Conservation (phyloP, 2,888 invertebrate genomes). For the Tanypteryx hageni region DNA sequence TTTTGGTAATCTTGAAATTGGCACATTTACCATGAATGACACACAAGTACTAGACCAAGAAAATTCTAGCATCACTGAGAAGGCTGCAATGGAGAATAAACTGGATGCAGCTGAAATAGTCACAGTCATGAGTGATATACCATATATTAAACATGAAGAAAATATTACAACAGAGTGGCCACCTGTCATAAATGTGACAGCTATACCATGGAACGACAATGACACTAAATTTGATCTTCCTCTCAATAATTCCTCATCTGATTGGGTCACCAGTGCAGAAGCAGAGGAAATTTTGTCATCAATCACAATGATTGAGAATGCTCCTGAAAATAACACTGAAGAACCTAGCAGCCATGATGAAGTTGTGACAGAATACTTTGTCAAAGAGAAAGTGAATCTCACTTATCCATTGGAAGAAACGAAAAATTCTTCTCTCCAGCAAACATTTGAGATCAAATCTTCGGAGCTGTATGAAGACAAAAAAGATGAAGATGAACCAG, state of each 20-base stretch:
- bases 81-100: not conserved
- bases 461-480: slow-evolving; percentile 45
- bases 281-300: slow-evolving; percentile 48
- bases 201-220: slow-evolving; percentile 43
- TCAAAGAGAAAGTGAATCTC: not conserved
- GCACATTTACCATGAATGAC: not conserved
- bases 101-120: not conserved
- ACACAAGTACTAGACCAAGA: not conserved
- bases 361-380: not conserved
- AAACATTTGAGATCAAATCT: slow-evolving; percentile 51
- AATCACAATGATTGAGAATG: slow-evolving; percentile 51
- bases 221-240: slow-evolving; percentile 33
- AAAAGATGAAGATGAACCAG: not conserved
- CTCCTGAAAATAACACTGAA: slow-evolving; percentile 34
- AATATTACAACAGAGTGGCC: slow-evolving; percentile 22
- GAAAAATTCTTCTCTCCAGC: not conserved
- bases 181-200: not conserved
- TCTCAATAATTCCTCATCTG: slow-evolving; percentile 8
- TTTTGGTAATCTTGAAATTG: not conserved
- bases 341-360: not conserved
- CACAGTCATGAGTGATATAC: not conserved
- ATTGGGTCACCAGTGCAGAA: slow-evolving; percentile 45
- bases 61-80: not conserved
- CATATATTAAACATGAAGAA: not conserved
- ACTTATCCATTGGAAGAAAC: not conserved